phyloP scores from a whole-genome alignment of 2,797 vertebrate genomes.

The Allobates femoralis region DNA sequence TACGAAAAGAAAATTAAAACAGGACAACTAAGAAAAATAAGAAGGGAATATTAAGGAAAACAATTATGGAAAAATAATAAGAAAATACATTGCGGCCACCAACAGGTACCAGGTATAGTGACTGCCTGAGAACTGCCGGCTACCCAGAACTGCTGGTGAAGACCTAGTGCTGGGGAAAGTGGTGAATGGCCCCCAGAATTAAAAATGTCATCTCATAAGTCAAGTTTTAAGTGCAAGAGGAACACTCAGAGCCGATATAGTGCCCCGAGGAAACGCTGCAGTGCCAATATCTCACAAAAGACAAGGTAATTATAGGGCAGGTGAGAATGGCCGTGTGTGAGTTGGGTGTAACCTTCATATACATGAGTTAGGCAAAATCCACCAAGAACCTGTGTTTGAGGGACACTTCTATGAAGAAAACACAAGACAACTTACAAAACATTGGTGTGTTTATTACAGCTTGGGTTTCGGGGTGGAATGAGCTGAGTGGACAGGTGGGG shows the following conservation, averaged over 20 bases:
- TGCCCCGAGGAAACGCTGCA: not conserved
- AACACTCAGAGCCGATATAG: not conserved
- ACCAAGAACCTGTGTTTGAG: too few species aligned
- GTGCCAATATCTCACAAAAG: not conserved
- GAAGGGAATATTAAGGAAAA: too few species aligned
- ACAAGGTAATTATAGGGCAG: not conserved
- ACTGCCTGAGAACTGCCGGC: too few species aligned
- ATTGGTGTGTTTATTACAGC: conserved; percentile 12
- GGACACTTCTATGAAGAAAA: not conserved
- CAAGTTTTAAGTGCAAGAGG: not conserved
- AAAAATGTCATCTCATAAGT: not conserved
- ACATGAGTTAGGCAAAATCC: not conserved
- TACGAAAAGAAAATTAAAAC: too few species aligned
- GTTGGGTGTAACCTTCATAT: not conserved
- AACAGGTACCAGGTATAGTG: too few species aligned
- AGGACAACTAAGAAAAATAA: too few species aligned
- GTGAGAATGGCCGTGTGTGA: not conserved
- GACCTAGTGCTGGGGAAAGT: too few species aligned
- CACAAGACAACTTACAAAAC: conserved; percentile 32
- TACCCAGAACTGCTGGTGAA: too few species aligned
- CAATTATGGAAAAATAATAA: too few species aligned
- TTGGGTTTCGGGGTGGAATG: not conserved
- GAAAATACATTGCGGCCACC: too few species aligned
- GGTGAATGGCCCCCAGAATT: too few species aligned
- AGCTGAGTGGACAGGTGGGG: not conserved